Evolutionary conservation across 2,888 invertebrate species (phyloP), one percentile per base, ranked within the genome.

Genomic region (Ectropis crepuscularia): DNA sequence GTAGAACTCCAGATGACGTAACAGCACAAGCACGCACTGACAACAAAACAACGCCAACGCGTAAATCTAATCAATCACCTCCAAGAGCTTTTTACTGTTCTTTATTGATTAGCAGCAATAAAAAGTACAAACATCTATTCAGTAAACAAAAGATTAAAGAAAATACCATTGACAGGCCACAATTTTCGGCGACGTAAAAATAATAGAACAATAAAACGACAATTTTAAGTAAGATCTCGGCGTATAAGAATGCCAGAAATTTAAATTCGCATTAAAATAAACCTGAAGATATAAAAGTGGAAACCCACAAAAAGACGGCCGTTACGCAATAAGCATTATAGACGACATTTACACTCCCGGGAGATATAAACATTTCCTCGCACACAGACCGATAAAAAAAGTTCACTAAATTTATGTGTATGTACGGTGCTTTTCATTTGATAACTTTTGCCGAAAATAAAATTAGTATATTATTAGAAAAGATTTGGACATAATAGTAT

Each of bases 361-460:
- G 69, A 61, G 73, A 69, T 76, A 82, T 85, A 83, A 85, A 86
- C 68, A 80, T 83, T 80, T 86, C 77, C 74, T 78, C 85, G 79
- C 80, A 70, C 75, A 74, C 77, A 67, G 37, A 54, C 64, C 46
- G 60, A 55, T 51, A 62, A 49, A 60, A 50, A 39, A 57, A 16
- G 10, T 39, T 55, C 38, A 46, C 10, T 45, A 36, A 55, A 61
- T 61, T 51, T 61, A 57, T 62, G 57, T 62, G 47, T 62, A 57
- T 53, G 36, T 53, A 58, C 48, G 58, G 53, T 49, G 36, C 11
- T 49, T 46, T 48, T 54, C 16, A 12, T 49, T 9, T 12, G 11
- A 28, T 41, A 12, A 58, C 37, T 11, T 54, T 54, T 63, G 58
- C 49, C 58, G 58, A 58, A 58, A 46, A 49, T 50, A n/a, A 41